Evolutionary conservation across 1,140 invertebrate species (phyloP).

Genomic region (Neocloeon triangulifer): DNA sequence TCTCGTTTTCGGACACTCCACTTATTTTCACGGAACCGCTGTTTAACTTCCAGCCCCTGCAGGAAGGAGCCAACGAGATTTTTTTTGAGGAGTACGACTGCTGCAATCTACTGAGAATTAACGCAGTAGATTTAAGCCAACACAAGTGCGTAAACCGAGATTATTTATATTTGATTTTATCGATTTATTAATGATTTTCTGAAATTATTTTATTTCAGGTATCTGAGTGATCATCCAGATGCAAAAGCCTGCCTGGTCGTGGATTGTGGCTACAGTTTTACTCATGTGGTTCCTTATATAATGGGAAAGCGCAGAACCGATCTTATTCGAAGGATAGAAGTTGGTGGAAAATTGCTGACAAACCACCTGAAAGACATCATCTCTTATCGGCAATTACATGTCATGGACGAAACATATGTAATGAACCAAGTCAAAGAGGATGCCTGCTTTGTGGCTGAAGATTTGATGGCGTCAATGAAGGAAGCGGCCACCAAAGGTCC

Average conservation of each 20-base stretch:
- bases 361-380: constrained; percentile 97
- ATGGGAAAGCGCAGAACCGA: constrained; percentile 63
- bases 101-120: constrained; percentile 56
- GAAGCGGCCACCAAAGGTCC: constrained; percentile 37
- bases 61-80: constrained; percentile 85
- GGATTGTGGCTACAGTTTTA: constrained; percentile 88
- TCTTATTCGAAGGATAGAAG: constrained; percentile 63
- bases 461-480: constrained; percentile 71
- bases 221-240: constrained; percentile 22
- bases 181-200: constrained; percentile 14
- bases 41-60: constrained; percentile 80
- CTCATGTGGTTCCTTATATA: constrained; percentile 86
- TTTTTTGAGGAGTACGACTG: constrained; percentile 97
- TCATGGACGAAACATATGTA: constrained; percentile 98
- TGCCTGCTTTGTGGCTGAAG: constrained; percentile 74
- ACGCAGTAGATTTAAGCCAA: constrained; percentile 24
- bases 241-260: constrained; percentile 62
- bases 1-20: constrained; percentile 50
- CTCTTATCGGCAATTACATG: constrained; percentile 89
- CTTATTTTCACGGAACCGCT: constrained; percentile 85
- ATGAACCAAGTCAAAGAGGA: constrained; percentile 99
- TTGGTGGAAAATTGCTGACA: constrained; percentile 92
- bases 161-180: constrained; percentile 4
- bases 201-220: constrained; percentile 27
- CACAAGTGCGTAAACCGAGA: too few relatives aligned